phyloP scores from a whole-genome alignment of 2,113 vertebrate species.

The Mola mola region DNA sequence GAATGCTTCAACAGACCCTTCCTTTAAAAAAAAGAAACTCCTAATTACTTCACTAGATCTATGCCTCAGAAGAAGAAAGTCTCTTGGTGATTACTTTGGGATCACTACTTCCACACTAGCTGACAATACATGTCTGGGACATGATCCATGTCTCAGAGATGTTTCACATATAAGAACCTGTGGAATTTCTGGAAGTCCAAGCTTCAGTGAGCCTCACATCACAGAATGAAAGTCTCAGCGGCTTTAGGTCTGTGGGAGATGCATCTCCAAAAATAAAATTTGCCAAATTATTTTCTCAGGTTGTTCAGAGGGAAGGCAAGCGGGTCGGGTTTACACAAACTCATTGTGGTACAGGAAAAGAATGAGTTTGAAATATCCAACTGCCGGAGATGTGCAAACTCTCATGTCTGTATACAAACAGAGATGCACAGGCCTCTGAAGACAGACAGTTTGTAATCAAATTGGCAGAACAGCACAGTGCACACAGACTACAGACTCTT shows the following conservation, averaged over 20 bases:
- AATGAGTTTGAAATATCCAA: constrained; percentile 2
- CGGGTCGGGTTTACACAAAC: constrained; percentile 13
- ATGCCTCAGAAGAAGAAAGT: constrained; percentile 16
- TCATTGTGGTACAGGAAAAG: constrained; percentile 16
- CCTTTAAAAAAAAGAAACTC: constrained; percentile 27
- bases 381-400: neutral
- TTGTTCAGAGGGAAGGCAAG: constrained; percentile 14
- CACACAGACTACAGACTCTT: constrained; percentile 1
- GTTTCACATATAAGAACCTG: constrained; percentile 47
- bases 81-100: constrained; percentile 45
- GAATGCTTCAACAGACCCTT: constrained; percentile 4
- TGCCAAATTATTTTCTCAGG: constrained; percentile 21
- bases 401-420: neutral
- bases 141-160: constrained; percentile 38
- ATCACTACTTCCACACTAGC: constrained; percentile 9
- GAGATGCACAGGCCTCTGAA: constrained; percentile 14
- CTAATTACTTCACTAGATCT: constrained; percentile 44
- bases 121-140: constrained; percentile 55
- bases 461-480: constrained; percentile 27
- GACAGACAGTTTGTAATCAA: constrained; percentile 23
- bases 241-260: constrained; percentile 23
- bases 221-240: constrained; percentile 29
- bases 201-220: constrained; percentile 33
- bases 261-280: constrained; percentile 29
- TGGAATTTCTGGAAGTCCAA: constrained; percentile 44